Evolutionary conservation across 2,113 vertebrate species (phyloP).

Genomic region (Grammomys surdaster): DNA sequence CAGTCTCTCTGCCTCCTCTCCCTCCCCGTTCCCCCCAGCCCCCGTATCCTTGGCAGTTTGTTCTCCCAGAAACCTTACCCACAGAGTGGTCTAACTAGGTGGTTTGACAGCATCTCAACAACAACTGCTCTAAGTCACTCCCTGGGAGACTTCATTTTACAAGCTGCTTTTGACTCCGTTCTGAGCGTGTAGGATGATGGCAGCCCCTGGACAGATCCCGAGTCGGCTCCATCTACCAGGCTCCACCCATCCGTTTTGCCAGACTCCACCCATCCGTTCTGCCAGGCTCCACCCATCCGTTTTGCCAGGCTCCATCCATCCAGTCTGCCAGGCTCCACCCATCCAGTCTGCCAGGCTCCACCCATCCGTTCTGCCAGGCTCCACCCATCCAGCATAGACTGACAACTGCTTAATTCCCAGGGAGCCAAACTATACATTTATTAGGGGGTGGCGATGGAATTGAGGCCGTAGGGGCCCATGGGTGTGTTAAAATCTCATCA

Average conservation of each 20-base stretch:
- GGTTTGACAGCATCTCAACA: too few relatives aligned
- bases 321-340: too few relatives aligned
- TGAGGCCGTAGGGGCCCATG: not conserved
- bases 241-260: not conserved
- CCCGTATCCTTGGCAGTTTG: not conserved
- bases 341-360: not conserved
- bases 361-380: too few relatives aligned
- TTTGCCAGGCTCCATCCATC: too few relatives aligned
- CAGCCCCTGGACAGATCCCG: not conserved
- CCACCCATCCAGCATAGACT: not conserved
- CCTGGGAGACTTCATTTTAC: not conserved
- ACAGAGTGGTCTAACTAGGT: too few relatives aligned
- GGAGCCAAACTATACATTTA: not conserved
- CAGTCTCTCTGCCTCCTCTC: not conserved
- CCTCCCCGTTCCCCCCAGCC: fast-evolving
- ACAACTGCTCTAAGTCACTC: not conserved
- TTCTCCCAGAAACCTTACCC: not conserved
- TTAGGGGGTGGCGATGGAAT: not conserved
- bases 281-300: too few relatives aligned
- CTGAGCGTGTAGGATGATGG: not conserved
- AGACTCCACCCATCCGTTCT: too few relatives aligned
- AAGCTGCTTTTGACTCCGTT: too few relatives aligned
- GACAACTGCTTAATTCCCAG: not conserved
- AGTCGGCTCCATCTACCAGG: not conserved
- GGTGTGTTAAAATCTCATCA: not conserved